Conservation (phyloP, 1,140 invertebrate genomes). For the Muscidifurax raptorellus region DNA sequence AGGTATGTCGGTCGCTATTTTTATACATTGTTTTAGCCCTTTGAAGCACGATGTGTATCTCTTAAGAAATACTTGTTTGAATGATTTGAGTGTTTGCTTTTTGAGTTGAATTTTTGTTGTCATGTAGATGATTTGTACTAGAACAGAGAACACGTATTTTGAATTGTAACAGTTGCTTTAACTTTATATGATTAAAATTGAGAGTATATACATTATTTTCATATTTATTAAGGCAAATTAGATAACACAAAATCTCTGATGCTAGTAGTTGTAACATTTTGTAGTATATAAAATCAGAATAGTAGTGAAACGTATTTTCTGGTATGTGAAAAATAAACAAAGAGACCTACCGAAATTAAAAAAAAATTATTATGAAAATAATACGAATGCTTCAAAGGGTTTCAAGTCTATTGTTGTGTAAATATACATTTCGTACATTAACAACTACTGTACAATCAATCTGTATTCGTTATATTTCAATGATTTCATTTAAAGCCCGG, state of each 20-base stretch:
- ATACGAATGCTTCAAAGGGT: not conserved
- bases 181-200: not conserved
- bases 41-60: constrained; percentile 9
- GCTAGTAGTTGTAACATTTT: not conserved
- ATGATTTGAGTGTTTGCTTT: constrained; percentile 7
- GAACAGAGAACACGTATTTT: not conserved
- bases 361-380: not conserved
- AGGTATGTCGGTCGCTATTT: constrained; percentile 62
- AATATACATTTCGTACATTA: too few species aligned
- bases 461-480: not conserved
- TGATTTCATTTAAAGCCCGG: not conserved
- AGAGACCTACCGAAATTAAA: not conserved
- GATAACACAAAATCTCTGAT: not conserved
- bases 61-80: not conserved
- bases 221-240: not conserved
- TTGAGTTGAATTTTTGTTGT: not conserved
- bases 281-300: not conserved
- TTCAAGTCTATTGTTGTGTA: not conserved
- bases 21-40: not conserved
- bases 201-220: not conserved
- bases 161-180: not conserved
- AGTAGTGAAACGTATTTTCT: not conserved
- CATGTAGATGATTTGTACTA: not conserved
- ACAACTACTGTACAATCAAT: not conserved
- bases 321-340: not conserved